A percentile compares a stretch with the other conserved stretches of the same genome.
Evolutionary conservation across 2,888 invertebrate genomes (phyloP).

Genomic region (Bellardia pandia): DNA sequence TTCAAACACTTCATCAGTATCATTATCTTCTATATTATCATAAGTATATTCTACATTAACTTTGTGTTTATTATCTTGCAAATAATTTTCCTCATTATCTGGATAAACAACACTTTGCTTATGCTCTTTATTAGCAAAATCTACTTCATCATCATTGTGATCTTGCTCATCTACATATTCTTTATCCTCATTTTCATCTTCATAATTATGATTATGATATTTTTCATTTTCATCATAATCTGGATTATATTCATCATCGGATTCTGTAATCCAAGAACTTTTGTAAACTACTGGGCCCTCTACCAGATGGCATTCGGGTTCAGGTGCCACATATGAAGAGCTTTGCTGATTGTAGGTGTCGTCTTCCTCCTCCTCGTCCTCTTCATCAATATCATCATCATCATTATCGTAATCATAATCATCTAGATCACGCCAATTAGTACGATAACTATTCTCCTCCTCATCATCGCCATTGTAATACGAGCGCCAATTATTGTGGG

Average conservation of each 20-base stretch:
- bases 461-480: constrained; percentile 52
- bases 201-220: constrained; percentile 46
- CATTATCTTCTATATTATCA: constrained; percentile 54
- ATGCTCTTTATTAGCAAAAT: constrained; percentile 20
- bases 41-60: constrained; percentile 12
- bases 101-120: constrained; percentile 3
- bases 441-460: constrained; percentile 59
- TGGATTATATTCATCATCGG: constrained; percentile 59
- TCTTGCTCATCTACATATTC: constrained; percentile 45
- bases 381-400: constrained; percentile 55
- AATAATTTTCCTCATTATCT: constrained; percentile 31
- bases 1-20: constrained; percentile 2
- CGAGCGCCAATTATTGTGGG: constrained; percentile 52
- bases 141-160: constrained; percentile 46
- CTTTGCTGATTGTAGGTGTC: constrained; percentile 75
- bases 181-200: constrained; percentile 49
- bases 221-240: constrained; percentile 69
- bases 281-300: constrained; percentile 39
- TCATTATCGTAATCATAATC: constrained; percentile 68
- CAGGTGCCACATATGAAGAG: constrained; percentile 30
- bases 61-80: constrained; percentile 48
- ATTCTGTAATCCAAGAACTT: constrained; percentile 64
- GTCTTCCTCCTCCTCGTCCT: constrained; percentile 78
- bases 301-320: constrained; percentile 37
- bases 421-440: constrained; percentile 70